Evolutionary conservation across 2,797 vertebrate species (phyloP).

Genomic region (Danio jaintianensis): DNA sequence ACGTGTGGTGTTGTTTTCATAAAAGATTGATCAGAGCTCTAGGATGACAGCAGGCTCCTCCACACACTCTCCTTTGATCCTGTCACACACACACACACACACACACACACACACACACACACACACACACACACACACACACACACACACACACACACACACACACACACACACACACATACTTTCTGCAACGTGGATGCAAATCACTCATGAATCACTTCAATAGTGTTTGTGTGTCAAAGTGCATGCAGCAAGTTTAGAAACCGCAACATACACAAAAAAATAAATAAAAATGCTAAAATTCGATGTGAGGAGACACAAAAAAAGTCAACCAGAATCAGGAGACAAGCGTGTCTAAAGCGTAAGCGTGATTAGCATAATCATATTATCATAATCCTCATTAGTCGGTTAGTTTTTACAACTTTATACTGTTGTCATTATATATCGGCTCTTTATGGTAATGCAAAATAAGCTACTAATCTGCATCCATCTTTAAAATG

Average conservation of each 20-base stretch:
- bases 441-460: background rate
- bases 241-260: constrained; percentile 70
- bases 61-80: constrained; percentile 91
- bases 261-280: constrained; percentile 70
- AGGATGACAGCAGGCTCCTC: constrained; percentile 94
- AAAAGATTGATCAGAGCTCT: constrained; percentile 97
- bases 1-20: constrained; percentile 95
- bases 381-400: constrained; percentile 31
- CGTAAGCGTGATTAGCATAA: constrained; percentile 16
- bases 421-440: constrained; percentile 6
- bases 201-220: constrained; percentile 71
- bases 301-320: constrained; percentile 63
- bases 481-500: background rate
- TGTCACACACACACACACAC: constrained; percentile 54
- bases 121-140: constrained; percentile 44
- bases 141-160: constrained; percentile 45
- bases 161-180: constrained; percentile 45
- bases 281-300: constrained; percentile 66
- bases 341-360: constrained; percentile 19
- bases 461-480: background rate
- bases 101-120: constrained; percentile 45
- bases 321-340: constrained; percentile 43
- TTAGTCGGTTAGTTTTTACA: constrained; percentile 17
- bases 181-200: constrained; percentile 83
- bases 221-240: constrained; percentile 49